Base-by-base conservation (phyloP, 2,888 invertebrate species). In the Physocephala rufipes region DNA sequence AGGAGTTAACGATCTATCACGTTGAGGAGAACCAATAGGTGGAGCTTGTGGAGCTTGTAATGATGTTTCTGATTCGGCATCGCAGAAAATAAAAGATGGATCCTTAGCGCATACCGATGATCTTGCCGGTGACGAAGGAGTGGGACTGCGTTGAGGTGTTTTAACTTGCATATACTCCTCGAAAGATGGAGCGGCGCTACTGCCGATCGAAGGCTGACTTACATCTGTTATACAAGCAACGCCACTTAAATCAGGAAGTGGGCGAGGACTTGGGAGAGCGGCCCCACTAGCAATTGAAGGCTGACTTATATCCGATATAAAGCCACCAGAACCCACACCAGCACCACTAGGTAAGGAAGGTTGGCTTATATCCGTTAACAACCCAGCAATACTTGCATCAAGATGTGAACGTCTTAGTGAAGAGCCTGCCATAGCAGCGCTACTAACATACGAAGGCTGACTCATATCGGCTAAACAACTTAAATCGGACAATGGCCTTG, bases 301-400 rank as follows among this genome's bases (percentile, higher is more conserved):
- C 2, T 67, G 68, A 61, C 67, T 74, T 1, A 74, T 67, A 30
- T 77, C 65, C 9, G 71, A 58, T 26, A 74, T 58, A 26, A 63
- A 73, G 2, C 75, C 76, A 24, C 28, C 67, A 9, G 74, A 5
- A 12, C 15, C 36, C 43, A 21, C 43, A 12, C n/a, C n/a, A n/a
- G n/a, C n/a, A n/a, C n/a, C n/a, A n/a, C n/a, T n/a, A n/a, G n/a
- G n/a, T n/a, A n/a, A n/a, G n/a, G n/a, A n/a, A n/a, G n/a, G n/a
- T n/a, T n/a, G n/a, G n/a, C n/a, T n/a, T n/a, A n/a, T n/a, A n/a
- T n/a, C n/a, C n/a, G n/a, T n/a, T n/a, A n/a, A n/a, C n/a, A n/a
- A n/a, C n/a, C n/a, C n/a, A 21, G 58, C 58, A n/a, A 12, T 15
- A 24, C 58, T 1, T 2, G 26, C 21, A 58, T 21, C 58, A 26